Percentiles rank a stretch among this genome's conserved stretches.
Conservation (phyloP, 2,888 invertebrate species). For the Macrosiphum euphorbiae region DNA sequence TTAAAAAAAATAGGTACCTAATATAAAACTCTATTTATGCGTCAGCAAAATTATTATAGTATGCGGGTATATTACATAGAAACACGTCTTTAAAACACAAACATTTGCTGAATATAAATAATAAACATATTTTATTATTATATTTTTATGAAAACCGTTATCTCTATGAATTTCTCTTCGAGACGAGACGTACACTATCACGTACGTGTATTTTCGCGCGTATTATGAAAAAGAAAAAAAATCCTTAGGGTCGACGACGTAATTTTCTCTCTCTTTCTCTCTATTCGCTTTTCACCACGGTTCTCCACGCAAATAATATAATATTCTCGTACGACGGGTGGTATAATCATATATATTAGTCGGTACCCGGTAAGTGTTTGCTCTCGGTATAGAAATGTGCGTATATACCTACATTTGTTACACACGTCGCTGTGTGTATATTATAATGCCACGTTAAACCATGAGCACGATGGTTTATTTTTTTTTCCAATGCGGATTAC, state of each 20-base stretch:
- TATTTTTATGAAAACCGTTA: not conserved
- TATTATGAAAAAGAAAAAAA: not conserved
- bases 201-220: not conserved
- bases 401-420: not conserved
- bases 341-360: not conserved
- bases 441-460: not conserved
- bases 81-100: not conserved
- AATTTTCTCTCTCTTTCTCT: conserved; percentile 13
- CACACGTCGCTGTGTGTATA: not conserved
- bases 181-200: not conserved
- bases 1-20: not conserved
- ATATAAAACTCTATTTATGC: not conserved
- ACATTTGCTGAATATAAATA: not conserved
- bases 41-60: not conserved
- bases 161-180: not conserved
- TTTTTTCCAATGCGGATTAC: conserved; percentile 5
- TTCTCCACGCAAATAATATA: not conserved
- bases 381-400: not conserved
- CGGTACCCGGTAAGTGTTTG: not conserved
- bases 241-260: not conserved
- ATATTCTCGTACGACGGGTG: not conserved
- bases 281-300: conserved; percentile 4
- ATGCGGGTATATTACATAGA: not conserved
- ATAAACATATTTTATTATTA: not conserved
- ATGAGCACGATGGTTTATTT: conserved; percentile 4